Base-by-base conservation (phyloP, 1,140 invertebrate species). In the Pogonomyrmex californicus region DNA sequence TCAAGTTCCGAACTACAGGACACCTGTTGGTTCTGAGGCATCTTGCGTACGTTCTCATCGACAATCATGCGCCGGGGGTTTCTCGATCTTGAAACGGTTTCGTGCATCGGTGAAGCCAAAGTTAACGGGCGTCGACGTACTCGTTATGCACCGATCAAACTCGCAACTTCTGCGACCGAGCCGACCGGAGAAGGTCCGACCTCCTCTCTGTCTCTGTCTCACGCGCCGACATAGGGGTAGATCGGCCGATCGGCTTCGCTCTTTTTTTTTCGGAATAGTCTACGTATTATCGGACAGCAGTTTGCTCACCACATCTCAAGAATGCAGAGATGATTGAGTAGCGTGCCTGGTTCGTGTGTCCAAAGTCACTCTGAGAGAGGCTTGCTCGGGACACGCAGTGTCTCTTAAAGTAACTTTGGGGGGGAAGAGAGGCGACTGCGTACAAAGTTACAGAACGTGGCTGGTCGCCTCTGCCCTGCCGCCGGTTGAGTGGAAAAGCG, bases 201-300 rank as follows among this genome's bases (percentile, higher is more conserved):
- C 49, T 71, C 49, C 68, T 54, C 54, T 58, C 73, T 44, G 54
- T 54, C 73, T 54, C 14, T 54, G 41, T 54, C 54, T 58, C 73
- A 30, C 73, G 73, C 73, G 73, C 14, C 73, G 41, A 76, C 54
- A 44, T 60, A 10, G 51, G 6, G 10, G 3, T 49, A 54, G 44
- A 71, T 66, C 63, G 54, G 56, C 54, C 49, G 60, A 75, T 77
- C 38, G 23, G 23, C 23, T 23, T 83, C 33, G 9, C 38, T 23
- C 38, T 41, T 41, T 38, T 41, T 17, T 38, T n/a, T n/a, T 65
- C 76, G 12, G 56, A 87, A 56, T 88, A 88, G 41, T 78, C 54
- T 66, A 81, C 66, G 65, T 85, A 83, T 88, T 58, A 79, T 73
- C 87, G 56, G 86, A 88, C 86, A 63, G 68, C 38, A 88, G 54